Evolutionary conservation across 2,113 vertebrate species (phyloP), one percentile per base, ranked within the genome.

Genomic region (Theropithecus gelada): DNA sequence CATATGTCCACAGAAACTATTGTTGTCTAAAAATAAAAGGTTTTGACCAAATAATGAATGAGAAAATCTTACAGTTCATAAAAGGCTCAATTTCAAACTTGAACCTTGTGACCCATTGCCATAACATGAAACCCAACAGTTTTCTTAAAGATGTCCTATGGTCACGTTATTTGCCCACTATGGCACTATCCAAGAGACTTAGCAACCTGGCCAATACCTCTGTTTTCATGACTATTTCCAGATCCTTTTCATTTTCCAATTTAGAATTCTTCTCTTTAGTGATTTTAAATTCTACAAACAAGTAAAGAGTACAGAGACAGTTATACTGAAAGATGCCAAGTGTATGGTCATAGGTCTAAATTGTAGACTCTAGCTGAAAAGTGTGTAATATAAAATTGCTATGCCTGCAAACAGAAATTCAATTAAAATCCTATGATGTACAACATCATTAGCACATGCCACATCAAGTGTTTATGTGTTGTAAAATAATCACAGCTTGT

Each of bases 211-310:
- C 52, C 45, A 94, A 83, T 48, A 86, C 5, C 4, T 95, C 16
- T 87, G 66, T 95, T 94, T 97, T 97, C 55, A 83, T n/a, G 20
- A 88, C 35, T 79, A 81, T 84, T 94, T 88, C 64, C 50, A 95
- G 35, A 93, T 73, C 4, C 8, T 90, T 95, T 38, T 94, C 35
- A 76, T 87, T 92, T 92, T 96, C 70, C 88, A 83, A 81, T 61
- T 96, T 90, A 82, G 30, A 94, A 72, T 61, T 94, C 14, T 38
- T 90, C 43, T 90, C 79, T 94, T 93, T 48, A n/a, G 50, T 87
- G 35, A 90, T 94, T 92, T 88, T 90, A 45, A 88, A 17, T 92
- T 88, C 40, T 83, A 84, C 70, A 82, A 91, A 90, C 13, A 93
- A 80, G 55, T 81, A 93, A 73, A 89, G 40, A 18, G 27, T 80